These are phyloP conservation scores for Heliocidaris erythrogramma DNA, from an alignment of 35 echinoderm and acorn worm species.

Conservation along the genomic window DNA sequence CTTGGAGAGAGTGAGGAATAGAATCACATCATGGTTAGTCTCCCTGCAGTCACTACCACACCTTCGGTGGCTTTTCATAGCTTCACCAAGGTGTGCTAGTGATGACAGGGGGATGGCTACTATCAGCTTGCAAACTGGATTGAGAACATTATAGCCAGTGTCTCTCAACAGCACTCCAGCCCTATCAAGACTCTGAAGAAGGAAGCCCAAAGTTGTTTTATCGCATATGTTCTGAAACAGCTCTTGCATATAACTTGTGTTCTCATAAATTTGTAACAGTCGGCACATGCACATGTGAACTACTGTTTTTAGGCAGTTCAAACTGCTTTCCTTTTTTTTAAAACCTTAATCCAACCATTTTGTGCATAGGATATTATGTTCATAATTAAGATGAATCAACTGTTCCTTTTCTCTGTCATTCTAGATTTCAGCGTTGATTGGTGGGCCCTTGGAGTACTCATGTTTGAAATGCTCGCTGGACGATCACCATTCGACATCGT, in stretches of 20 bases:
- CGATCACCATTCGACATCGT: constrained; percentile 99
- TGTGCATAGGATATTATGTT: no score
- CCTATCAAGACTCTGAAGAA: no score
- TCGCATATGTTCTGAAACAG: no score
- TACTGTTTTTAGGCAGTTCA: no score
- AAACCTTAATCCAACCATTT: no score
- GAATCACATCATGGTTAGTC: background rate
- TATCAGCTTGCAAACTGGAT: constrained; percentile 27
- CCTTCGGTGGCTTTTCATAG: constrained; percentile 72
- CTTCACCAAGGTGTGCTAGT: constrained; percentile 99
- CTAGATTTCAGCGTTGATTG: constrained; percentile 94
- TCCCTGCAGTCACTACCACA: constrained; percentile 98
- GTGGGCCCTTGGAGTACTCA: constrained; percentile 96
- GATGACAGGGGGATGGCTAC: constrained; percentile 80
- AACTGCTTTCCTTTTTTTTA: no score
- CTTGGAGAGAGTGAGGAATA: background rate
- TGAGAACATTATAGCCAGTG: background rate
- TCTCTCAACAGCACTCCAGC: background rate
- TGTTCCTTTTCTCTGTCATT: background rate
- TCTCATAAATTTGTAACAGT: no score
- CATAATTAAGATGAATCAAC: background rate
- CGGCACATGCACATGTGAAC: no score
- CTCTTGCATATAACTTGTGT: no score
- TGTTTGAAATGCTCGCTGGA: constrained; percentile 99
- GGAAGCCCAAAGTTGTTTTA: no score